Percentiles rank a stretch among this genome's conserved stretches.
These are phyloP conservation scores for Epinephelus lanceolatus DNA, from an alignment of 2,113 vertebrate genomes.

Conservation along the genomic window DNA sequence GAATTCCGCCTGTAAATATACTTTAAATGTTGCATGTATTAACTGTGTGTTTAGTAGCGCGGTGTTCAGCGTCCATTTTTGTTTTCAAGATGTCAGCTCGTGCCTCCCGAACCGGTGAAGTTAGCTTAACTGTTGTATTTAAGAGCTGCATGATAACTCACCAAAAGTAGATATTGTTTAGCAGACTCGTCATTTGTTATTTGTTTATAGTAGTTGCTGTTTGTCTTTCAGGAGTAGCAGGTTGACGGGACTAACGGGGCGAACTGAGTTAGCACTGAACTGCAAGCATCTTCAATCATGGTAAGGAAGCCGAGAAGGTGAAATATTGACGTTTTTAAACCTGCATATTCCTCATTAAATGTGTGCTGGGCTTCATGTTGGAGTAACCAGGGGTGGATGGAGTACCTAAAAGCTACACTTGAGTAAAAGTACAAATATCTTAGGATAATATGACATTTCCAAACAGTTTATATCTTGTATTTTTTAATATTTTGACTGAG, in stretches of 20 bases:
- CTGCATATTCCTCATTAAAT: neutral
- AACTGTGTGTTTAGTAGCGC: fast-evolving
- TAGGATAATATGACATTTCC: too few species aligned
- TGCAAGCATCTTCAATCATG: slow-evolving; percentile 29
- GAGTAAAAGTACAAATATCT: too few species aligned
- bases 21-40: neutral
- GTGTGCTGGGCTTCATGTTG: neutral
- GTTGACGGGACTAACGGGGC: neutral
- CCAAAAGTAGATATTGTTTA: fast-evolving
- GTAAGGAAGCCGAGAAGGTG: slow-evolving; percentile 21
- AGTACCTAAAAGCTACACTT: too few species aligned
- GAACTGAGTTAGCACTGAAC: too few species aligned
- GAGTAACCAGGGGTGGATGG: too few species aligned
- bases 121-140: neutral
- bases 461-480: too few species aligned
- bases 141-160: neutral
- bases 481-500: too few species aligned
- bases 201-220: neutral
- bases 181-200: fast-evolving
- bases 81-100: neutral
- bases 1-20: fast-evolving
- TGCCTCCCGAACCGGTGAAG: neutral
- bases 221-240: neutral
- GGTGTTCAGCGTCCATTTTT: neutral
- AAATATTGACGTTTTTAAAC: too few species aligned